phyloP scores from a whole-genome alignment of 2,113 vertebrate species.

The Pan troglodytes region DNA sequence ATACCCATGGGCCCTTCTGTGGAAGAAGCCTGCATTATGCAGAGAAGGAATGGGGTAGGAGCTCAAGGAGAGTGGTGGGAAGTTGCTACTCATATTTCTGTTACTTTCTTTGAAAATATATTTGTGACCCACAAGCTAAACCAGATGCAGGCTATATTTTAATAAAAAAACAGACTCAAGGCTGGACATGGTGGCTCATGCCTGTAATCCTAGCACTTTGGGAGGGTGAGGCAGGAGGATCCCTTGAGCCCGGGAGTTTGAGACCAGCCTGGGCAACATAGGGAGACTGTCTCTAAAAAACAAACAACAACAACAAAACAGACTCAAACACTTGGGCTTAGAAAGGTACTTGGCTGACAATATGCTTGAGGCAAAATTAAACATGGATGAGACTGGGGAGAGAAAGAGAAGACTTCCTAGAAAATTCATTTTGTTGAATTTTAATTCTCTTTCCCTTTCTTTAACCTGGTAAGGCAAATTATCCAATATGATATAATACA shows the following conservation, averaged over 20 bases:
- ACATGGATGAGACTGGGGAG: background rate
- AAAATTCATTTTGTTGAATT: conserved; percentile 3
- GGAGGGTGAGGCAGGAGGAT: too few species aligned
- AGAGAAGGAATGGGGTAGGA: background rate
- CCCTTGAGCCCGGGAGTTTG: too few species aligned
- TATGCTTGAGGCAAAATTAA: background rate
- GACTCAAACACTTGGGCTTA: background rate
- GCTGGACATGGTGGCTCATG: too few species aligned
- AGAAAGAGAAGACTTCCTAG: background rate
- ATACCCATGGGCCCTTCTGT: background rate
- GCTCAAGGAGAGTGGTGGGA: background rate
- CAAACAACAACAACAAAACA: background rate
- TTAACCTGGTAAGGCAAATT: background rate
- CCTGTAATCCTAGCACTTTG: too few species aligned
- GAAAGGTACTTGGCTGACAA: background rate
- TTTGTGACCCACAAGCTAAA: background rate
- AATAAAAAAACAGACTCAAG: too few species aligned
- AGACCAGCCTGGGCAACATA: too few species aligned
- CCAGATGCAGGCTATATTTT: background rate
- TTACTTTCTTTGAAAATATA: background rate
- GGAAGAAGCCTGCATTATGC: background rate
- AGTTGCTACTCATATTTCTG: background rate
- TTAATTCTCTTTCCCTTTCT: background rate
- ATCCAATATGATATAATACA: background rate
- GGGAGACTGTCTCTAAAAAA: too few species aligned